phyloP scores from a whole-genome alignment of 1,140 invertebrate species.

The Dufourea novaeangliae region DNA sequence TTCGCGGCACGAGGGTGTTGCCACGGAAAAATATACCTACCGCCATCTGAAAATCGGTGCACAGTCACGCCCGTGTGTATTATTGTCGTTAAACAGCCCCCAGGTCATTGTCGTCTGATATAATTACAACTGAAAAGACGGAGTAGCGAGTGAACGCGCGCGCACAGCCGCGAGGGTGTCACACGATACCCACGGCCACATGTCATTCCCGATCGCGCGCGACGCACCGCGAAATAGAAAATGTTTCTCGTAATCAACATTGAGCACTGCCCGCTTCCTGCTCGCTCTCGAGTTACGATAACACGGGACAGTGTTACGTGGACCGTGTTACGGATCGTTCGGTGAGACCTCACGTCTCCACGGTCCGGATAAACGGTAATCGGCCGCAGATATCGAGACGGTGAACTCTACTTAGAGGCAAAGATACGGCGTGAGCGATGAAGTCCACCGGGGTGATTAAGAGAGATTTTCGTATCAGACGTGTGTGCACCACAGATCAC shows the following conservation, averaged over 20 bases:
- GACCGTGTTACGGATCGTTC: background rate
- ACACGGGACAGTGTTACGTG: slow-evolving; percentile 9
- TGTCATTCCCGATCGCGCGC: slow-evolving; percentile 49
- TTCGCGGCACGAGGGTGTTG: background rate
- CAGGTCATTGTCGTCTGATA: slow-evolving; percentile 42
- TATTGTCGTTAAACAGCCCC: slow-evolving; percentile 33
- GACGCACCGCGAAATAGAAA: slow-evolving; percentile 49
- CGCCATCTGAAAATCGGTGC: background rate
- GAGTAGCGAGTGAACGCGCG: background rate
- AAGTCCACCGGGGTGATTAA: too few relatives aligned
- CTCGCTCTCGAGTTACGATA: slow-evolving; percentile 29
- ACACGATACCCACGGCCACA: slow-evolving; percentile 41
- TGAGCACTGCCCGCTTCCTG: slow-evolving; percentile 12
- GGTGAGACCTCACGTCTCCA: too few relatives aligned
- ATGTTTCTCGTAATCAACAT: slow-evolving; percentile 44
- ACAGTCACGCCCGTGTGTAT: slow-evolving; percentile 13
- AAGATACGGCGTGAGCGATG: too few relatives aligned
- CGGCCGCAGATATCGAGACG: too few relatives aligned
- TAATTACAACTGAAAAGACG: slow-evolving; percentile 39
- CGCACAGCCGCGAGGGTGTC: slow-evolving; percentile 11
- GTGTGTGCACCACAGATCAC: too few relatives aligned
- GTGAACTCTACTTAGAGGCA: too few relatives aligned
- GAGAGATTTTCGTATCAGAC: too few relatives aligned
- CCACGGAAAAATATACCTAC: slow-evolving; percentile 14
- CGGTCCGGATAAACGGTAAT: too few relatives aligned